These are phyloP conservation scores for Tragelaphus strepsiceros DNA, from an alignment of 2,113 vertebrate genomes.

Conservation along the genomic window DNA sequence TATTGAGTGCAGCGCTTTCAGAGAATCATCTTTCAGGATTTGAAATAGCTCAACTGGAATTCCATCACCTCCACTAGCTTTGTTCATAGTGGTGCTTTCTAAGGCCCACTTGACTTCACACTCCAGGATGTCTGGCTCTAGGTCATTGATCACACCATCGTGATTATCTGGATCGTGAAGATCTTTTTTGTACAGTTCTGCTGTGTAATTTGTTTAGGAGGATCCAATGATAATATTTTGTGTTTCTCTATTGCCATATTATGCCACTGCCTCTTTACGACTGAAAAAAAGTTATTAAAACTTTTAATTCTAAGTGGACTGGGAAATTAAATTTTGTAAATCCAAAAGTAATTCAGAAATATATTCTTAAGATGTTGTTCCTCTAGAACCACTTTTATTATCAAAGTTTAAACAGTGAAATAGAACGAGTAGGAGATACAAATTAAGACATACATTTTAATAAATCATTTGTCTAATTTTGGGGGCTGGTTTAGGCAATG, in stretches of 20 bases:
- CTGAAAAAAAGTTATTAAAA: background rate
- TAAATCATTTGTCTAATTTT: background rate
- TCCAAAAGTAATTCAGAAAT: background rate
- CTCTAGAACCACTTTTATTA: background rate
- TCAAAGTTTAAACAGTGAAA: background rate
- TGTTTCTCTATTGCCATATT: background rate
- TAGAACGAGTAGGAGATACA: background rate
- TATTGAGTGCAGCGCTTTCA: too few relatives aligned
- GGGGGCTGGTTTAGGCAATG: background rate
- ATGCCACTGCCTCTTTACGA: background rate
- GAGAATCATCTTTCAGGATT: too few relatives aligned
- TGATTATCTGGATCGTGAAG: too few relatives aligned
- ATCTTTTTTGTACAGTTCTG: too few relatives aligned
- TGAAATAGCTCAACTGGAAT: too few relatives aligned
- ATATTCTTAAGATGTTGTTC: background rate
- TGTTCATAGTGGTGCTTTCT: too few relatives aligned
- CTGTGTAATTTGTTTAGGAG: background rate
- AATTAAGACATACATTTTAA: background rate
- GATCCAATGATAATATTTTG: background rate
- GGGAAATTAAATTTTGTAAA: background rate
- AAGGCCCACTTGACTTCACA: too few relatives aligned
- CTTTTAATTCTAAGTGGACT: background rate
- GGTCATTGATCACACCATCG: too few relatives aligned
- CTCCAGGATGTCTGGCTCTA: too few relatives aligned
- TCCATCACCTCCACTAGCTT: too few relatives aligned